Evolutionary conservation across 2,888 invertebrate species (phyloP), one percentile per base, ranked within the genome.

Genomic region (Platerodrilus igneus): DNA sequence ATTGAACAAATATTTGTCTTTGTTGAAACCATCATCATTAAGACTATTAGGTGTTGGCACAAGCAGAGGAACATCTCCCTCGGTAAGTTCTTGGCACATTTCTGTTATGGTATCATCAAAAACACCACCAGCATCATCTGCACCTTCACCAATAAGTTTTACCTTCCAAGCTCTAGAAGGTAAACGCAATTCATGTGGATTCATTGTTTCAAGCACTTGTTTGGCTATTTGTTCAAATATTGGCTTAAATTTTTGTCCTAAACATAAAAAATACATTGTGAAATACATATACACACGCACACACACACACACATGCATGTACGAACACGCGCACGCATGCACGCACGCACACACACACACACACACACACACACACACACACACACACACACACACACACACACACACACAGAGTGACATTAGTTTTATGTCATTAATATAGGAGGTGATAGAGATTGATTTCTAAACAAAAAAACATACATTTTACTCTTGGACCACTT

Each of bases 21-120:
- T 61, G 55, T 78, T 79, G 58, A 74, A 78, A 3, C 79, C 79
- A 28, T 75, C 73, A 42, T 79, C 79, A 55, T 76, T 77, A 3
- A 70, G 60, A 10, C 75, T 72, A 56, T 81, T 81, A 1, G 79
- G 80, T 1, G 79, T 79, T 1, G 76, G 76, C 13, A 79, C 70
- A 10, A 80, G 63, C 7, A 78, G 63, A 3, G 78, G 76, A 2
- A 79, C 74, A 1, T 68, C 63, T 2, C 75, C 76, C 17, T 70
- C 70, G 20, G 76, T 74, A 17, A 81, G 70, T 60, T 81, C 80
- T 59, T 73, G 70, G 55, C 79, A 79, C 77, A 80, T 79, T 62
- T 80, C 79, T 1, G 79, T 79, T 25, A 81, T 78, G 2, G 79
- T 81, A 55, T 81, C 81, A 60, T 81, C 80, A 63, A 80, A 81